Base-by-base conservation (phyloP, 1,140 invertebrate genomes). In the Zaprionus davidi region DNA sequence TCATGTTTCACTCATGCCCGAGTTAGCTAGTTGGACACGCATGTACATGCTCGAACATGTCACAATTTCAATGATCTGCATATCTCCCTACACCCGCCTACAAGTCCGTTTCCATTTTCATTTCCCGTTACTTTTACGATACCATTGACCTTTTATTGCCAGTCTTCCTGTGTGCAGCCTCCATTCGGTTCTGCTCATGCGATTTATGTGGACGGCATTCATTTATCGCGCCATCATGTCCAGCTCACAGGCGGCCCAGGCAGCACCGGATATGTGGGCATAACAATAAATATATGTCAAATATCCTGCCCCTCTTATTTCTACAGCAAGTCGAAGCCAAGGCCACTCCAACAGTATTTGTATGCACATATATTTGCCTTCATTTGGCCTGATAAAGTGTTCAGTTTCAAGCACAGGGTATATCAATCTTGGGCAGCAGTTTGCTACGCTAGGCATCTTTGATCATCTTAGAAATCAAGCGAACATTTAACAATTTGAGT, bases 31-130 rank as follows among this genome's bases (percentile, higher is more conserved):
- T 66, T 41, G 64, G 53, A 24, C 11, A 34, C 53, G 73, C 83
- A 62, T 28, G 71, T 79, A 57, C 73, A 86, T 82, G 79, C 69
- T 73, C 70, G 62, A 59, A 70, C 62, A 75, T 64, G 62, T 67
- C 36, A 75, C 77, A 86, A 75, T 88, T 88, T 75, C 76, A 82
- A 87, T 81, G 81, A 79, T 90, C 78, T 90, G 84, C 85, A 90
- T 88, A 90, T 88, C 67, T 28, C 26, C 44, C 34, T 5, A 36
- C 5, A 3, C 53, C 53, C 56, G 71, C 31, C 57, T 72, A 73
- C 70, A 74, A 63, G 71, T 63, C 49, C 38, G 28, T 66, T 67
- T 62, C 44, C 64, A 15, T 44, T 55, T 41, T 17, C 63, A 66
- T 81, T 79, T 76, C 62, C n/a, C 49, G 69, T 55, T 57, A 46